Conservation (phyloP, 2,113 vertebrate species). For the Ahaetulla prasina region DNA sequence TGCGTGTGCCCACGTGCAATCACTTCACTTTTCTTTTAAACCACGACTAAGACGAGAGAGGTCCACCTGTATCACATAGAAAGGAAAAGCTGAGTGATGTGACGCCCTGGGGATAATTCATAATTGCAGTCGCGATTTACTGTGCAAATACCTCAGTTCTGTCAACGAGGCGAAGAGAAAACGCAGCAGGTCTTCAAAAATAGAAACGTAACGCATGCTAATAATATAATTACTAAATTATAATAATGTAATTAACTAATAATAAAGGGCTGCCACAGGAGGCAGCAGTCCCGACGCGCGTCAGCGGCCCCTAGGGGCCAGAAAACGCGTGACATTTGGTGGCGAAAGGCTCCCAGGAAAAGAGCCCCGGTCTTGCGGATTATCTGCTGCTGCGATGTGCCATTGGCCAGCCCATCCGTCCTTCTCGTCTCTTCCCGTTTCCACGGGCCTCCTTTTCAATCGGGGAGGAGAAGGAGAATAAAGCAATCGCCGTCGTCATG, state of each 20-base stretch:
- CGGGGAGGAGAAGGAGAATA: not conserved
- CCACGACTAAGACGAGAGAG: not conserved
- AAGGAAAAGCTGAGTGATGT: not conserved
- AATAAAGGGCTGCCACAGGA: not conserved
- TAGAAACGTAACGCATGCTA: not conserved
- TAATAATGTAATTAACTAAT: not conserved
- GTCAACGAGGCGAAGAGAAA: not conserved
- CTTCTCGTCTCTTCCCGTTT: not conserved
- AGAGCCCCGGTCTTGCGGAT: not conserved
- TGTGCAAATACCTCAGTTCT: not conserved
- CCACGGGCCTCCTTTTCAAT: not conserved
- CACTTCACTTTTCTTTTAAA: not conserved
- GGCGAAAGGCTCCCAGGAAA: too few species aligned
- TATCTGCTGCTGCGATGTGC: not conserved
- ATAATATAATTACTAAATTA: not conserved
- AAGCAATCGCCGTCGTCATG: constrained; percentile 4
- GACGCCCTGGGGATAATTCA: not conserved
- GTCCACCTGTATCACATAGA: not conserved
- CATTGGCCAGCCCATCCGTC: constrained; percentile 5
- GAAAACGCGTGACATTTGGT: not conserved
- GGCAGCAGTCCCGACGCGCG: not conserved
- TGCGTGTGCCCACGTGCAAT: not conserved
- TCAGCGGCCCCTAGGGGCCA: not conserved
- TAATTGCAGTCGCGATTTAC: not conserved
- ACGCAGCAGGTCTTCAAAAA: not conserved